These are phyloP conservation scores for Congeria kusceri DNA, from an alignment of 2,888 invertebrate species.

Conservation along the genomic window DNA sequence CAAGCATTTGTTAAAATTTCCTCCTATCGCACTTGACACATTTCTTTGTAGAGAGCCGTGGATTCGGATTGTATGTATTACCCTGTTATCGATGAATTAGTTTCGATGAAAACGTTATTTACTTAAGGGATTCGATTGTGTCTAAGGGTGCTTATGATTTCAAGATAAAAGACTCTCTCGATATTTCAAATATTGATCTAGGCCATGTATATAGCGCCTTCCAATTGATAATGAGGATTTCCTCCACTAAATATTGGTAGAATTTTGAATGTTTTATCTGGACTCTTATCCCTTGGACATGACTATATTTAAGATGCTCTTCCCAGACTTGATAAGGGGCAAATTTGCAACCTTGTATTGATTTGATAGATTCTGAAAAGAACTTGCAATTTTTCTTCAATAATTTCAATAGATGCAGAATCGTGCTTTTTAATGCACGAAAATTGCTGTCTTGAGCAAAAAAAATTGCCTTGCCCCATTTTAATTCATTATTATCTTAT, in stretches of 20 bases:
- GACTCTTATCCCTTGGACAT: slow-evolving; percentile 32
- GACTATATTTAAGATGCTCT: slow-evolving; percentile 27
- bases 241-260: slow-evolving; percentile 34
- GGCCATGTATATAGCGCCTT: slow-evolving; percentile 53
- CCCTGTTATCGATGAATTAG: slow-evolving; percentile 55
- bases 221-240: slow-evolving; percentile 46
- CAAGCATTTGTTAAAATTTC: slow-evolving; percentile 4
- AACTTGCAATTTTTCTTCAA: no score
- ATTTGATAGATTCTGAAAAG: no score
- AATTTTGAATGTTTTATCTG: slow-evolving; percentile 29
- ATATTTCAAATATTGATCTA: slow-evolving; percentile 60
- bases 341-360: no score
- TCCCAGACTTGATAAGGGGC: not conserved
- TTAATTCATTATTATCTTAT: no score
- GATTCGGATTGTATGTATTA: slow-evolving; percentile 34
- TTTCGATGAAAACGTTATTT: slow-evolving; percentile 62
- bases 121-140: slow-evolving; percentile 58
- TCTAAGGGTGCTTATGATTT: slow-evolving; percentile 50
- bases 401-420: no score
- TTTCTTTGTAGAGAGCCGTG: slow-evolving; percentile 26
- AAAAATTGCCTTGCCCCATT: no score
- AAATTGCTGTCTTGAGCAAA: no score
- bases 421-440: no score
- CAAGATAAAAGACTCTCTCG: slow-evolving; percentile 56
- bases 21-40: slow-evolving; percentile 31